phyloP scores from a whole-genome alignment of 1,140 invertebrate species.

The Coptotermes formosanus region DNA sequence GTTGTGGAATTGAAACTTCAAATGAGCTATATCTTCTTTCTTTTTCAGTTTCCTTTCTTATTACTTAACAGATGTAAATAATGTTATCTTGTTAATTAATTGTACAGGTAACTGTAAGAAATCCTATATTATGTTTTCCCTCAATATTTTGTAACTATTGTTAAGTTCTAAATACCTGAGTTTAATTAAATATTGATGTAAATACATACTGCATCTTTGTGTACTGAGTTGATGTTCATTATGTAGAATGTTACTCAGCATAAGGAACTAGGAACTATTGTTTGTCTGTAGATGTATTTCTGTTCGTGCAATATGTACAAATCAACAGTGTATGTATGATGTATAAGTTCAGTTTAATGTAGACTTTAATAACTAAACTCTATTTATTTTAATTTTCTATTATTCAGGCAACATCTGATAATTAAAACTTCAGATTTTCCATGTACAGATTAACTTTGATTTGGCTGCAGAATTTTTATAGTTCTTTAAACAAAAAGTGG shows the following conservation, averaged over 20 bases:
- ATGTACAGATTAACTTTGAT: no score
- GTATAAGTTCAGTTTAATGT: neutral
- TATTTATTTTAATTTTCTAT: neutral
- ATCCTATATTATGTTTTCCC: neutral
- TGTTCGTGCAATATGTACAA: constrained; percentile 5
- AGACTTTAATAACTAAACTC: neutral
- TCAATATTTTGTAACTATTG: neutral
- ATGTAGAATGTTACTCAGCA: neutral
- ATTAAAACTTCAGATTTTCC: neutral
- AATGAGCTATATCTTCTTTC: neutral
- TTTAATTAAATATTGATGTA: constrained; percentile 3
- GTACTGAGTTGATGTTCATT: neutral
- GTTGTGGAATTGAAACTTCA: neutral
- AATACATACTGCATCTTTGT: neutral
- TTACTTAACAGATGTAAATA: neutral
- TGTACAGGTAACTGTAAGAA: neutral
- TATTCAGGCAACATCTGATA: neutral
- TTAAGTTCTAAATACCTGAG: constrained; percentile 7
- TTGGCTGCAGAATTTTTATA: no score
- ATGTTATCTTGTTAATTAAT: constrained; percentile 8
- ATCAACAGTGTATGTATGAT: neutral
- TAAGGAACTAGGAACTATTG: neutral
- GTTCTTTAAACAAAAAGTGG: no score
- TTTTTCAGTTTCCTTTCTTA: neutral
- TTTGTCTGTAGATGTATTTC: neutral